These are phyloP conservation scores for Brienomyrus brachyistius DNA, from an alignment of 2,113 vertebrate genomes.

Conservation along the genomic window DNA sequence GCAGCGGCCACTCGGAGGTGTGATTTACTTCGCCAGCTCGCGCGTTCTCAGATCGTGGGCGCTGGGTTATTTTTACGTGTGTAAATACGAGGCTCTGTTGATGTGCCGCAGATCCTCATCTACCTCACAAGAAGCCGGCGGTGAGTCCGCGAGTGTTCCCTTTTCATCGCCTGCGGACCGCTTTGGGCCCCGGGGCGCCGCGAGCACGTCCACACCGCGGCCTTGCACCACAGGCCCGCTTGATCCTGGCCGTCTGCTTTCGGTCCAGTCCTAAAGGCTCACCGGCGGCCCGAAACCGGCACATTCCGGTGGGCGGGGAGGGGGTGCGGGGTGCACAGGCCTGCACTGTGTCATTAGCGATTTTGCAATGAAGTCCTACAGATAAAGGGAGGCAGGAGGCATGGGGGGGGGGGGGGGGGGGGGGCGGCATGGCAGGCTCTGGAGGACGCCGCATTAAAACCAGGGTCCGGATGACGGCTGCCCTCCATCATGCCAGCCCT, in stretches of 20 bases:
- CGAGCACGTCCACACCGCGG: background rate
- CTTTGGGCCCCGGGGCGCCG: background rate
- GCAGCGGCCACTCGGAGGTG: slow-evolving; percentile 36
- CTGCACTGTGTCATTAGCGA: slow-evolving; percentile 52
- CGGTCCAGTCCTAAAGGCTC: background rate
- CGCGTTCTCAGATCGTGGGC: slow-evolving; percentile 32
- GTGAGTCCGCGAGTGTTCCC: background rate
- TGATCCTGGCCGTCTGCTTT: background rate
- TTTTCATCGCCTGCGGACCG: background rate
- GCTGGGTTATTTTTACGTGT: slow-evolving; percentile 16
- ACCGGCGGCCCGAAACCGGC: background rate
- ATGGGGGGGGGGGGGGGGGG: background rate
- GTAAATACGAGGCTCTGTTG: background rate
- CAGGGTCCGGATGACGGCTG: background rate
- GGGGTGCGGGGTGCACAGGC: slow-evolving; percentile 31
- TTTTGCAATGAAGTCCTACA: slow-evolving; percentile 48
- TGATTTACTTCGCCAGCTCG: slow-evolving; percentile 39
- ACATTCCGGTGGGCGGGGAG: slow-evolving; percentile 22
- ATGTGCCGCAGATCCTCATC: background rate
- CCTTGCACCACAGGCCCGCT: background rate
- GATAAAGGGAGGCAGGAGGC: slow-evolving; percentile 24
- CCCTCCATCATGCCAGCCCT: background rate
- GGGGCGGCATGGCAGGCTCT: background rate
- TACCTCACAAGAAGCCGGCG: slow-evolving; percentile 1
- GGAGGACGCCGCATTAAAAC: slow-evolving; percentile 10